Base-by-base conservation (phyloP, 2,888 invertebrate species). In the Erannis defoliaria region DNA sequence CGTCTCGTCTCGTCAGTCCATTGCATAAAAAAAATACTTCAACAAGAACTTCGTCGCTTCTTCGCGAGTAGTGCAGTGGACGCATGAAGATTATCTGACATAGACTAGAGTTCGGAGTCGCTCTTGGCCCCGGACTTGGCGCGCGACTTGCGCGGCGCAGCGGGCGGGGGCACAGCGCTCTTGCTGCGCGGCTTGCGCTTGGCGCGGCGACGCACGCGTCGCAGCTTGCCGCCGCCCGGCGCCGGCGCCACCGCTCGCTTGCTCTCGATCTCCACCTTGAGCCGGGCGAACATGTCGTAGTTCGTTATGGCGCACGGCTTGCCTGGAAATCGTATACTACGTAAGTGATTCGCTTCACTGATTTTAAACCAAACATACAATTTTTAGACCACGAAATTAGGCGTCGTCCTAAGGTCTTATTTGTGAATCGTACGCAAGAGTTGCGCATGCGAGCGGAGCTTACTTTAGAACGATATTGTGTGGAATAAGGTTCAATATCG, bases 261-360 rank as follows among this genome's bases (percentile, higher is more conserved):
- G 33, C 87, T 84, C 73, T 93, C 90, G 66, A 89, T 81, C 70
- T 87, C 90, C 62, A 90, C 82, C 79, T 89, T 90, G 38, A 90
- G 75, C 43, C 93, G 89, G 5, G 92, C 87, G 70, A 93, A 92
- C 89, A 90, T 92, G 67, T 93, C 93, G 73, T 93, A 90, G 76
- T 93, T 93, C 6, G 91, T 91, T 66, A 93, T 93, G 4, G 75
- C 79, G 74, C 93, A 93, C 86, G 90, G 89, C 81, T 90, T 93
- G 62, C 93, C 93, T 93, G 64, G 1, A 69, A 63, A 35, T 26
- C 6, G 12, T n/a, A 0, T 1, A 42, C 1, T 5, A n/a, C 6
- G 42, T 21, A 19, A 19, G 0, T 12, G 33, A 5, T 33, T 33
- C n/a, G n/a, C n/a, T n/a, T n/a, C n/a, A n/a, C n/a, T n/a, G n/a